phyloP scores from a whole-genome alignment of 2,888 invertebrate genomes.

The Prosapia bicincta region DNA sequence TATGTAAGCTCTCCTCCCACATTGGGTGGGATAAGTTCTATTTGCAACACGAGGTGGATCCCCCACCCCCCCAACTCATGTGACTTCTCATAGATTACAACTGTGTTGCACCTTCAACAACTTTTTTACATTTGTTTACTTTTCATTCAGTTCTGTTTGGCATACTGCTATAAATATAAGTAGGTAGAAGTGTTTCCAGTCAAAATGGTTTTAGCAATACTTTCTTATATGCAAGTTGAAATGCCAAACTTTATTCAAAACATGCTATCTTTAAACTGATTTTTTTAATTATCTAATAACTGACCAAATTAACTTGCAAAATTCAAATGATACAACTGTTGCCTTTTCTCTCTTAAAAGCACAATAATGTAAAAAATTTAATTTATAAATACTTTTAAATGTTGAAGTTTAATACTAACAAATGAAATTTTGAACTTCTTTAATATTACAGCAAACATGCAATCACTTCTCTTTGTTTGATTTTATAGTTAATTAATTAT shows the following conservation, averaged over 20 bases:
- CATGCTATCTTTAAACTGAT: no score
- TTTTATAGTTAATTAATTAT: no score
- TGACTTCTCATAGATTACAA: constrained; percentile 2
- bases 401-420: no score
- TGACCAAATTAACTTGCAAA: no score
- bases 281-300: no score
- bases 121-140: background rate
- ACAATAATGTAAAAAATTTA: no score
- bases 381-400: no score
- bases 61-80: background rate
- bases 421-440: no score
- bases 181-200: background rate
- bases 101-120: background rate
- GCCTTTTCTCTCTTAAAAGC: no score
- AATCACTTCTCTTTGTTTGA: no score
- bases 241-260: background rate
- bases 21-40: constrained; percentile 7
- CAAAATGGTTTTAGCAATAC: background rate
- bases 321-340: no score
- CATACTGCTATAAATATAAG: background rate
- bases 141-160: background rate
- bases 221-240: background rate
- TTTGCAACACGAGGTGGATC: constrained; percentile 18
- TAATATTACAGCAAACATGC: no score
- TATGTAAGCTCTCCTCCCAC: constrained; percentile 20